A percentile compares a stretch with the other conserved stretches of the same genome.
Evolutionary conservation across 2,797 vertebrate genomes (phyloP).

Genomic region (Coendou prehensilis): DNA sequence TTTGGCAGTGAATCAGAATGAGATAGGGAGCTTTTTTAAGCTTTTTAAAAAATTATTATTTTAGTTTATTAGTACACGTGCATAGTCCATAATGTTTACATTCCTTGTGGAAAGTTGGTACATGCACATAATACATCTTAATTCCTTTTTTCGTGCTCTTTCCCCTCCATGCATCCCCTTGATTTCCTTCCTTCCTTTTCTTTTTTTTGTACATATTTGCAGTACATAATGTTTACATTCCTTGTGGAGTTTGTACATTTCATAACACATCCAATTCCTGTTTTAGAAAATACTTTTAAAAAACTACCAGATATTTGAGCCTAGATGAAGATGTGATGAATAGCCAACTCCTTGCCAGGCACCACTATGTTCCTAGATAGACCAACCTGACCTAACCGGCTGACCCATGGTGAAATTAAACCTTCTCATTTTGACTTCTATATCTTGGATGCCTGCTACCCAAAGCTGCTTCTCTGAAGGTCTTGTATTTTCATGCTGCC

Average conservation of each 20-base stretch:
- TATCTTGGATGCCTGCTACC: neutral
- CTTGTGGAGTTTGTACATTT: neutral
- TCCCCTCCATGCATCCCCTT: neutral
- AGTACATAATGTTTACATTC: neutral
- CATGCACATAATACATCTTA: neutral
- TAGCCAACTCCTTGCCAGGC: neutral
- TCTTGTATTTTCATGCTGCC: neutral
- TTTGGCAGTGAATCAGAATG: slow-evolving; percentile 70
- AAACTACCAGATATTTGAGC: slow-evolving; percentile 44
- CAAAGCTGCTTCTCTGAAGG: neutral
- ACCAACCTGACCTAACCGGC: neutral
- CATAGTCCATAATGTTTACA: neutral
- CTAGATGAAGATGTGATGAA: neutral
- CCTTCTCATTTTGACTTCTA: neutral
- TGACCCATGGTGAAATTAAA: neutral
- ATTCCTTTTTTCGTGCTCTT: neutral
- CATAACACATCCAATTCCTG: neutral
- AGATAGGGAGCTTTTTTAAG: neutral
- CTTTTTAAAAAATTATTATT: neutral
- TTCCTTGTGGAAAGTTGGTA: neutral
- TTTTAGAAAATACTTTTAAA: neutral
- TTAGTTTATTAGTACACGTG: neutral
- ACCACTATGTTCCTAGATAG: neutral
- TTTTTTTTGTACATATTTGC: neutral
- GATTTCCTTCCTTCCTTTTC: neutral